Evolutionary conservation across 2,113 vertebrate genomes (phyloP).

Genomic region (Heterotis niloticus): DNA sequence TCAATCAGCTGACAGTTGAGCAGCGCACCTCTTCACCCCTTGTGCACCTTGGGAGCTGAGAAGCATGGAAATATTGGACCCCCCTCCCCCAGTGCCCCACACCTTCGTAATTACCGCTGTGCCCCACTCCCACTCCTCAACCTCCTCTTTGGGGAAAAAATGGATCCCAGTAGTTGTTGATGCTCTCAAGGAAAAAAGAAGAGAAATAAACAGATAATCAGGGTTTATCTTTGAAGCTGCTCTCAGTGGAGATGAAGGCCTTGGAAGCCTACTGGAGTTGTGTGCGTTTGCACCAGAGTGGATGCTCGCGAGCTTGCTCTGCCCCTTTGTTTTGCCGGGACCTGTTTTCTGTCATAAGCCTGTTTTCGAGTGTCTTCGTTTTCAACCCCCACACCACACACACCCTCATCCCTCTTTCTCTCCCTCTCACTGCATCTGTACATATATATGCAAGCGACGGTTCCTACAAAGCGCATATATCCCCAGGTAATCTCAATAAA

Average conservation of each 20-base stretch:
- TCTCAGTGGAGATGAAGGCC: slow-evolving; percentile 62
- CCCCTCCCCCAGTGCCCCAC: neutral
- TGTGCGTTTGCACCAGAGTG: neutral
- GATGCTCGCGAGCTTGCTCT: neutral
- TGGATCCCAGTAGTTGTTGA: slow-evolving; percentile 31
- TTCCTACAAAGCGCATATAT: slow-evolving; percentile 36
- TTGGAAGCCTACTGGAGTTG: slow-evolving; percentile 48
- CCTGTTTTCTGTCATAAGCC: slow-evolving; percentile 59
- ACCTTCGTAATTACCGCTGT: slow-evolving; percentile 50
- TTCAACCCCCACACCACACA: slow-evolving; percentile 47
- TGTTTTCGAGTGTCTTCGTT: slow-evolving; percentile 67
- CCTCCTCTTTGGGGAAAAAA: neutral
- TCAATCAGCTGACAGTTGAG: slow-evolving; percentile 49
- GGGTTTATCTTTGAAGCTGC: slow-evolving; percentile 62
- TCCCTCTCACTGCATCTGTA: slow-evolving; percentile 35
- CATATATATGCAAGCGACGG: slow-evolving; percentile 55
- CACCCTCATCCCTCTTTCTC: slow-evolving; percentile 49
- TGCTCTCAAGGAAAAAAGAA: slow-evolving; percentile 55
- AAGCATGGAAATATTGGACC: slow-evolving; percentile 60
- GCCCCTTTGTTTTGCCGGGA: slow-evolving; percentile 49
- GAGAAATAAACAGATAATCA: slow-evolving; percentile 63
- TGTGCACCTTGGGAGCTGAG: slow-evolving; percentile 40
- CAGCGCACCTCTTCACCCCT: slow-evolving; percentile 37
- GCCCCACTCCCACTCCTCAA: slow-evolving; percentile 21
- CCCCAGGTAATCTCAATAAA: slow-evolving; percentile 69